Evolutionary conservation across 2,888 invertebrate genomes (phyloP).

Genomic region (Lithophane semibrunnea): DNA sequence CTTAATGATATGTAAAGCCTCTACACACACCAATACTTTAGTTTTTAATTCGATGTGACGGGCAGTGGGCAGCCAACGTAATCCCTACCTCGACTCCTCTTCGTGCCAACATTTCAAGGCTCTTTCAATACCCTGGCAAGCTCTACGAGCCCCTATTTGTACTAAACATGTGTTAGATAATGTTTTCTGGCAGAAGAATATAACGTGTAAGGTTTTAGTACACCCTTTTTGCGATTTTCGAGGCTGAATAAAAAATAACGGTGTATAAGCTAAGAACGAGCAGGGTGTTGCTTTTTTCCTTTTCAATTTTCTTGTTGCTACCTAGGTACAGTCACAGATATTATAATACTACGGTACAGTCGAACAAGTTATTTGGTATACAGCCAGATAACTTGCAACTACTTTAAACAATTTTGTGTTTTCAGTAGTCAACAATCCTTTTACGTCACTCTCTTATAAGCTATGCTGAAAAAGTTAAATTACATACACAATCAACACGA

Average conservation of each 20-base stretch:
- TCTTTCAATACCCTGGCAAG: constrained; percentile 10
- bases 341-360: no score
- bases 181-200: constrained; percentile 28
- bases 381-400: no score
- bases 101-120: constrained; percentile 34
- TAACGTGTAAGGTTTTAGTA: not conserved
- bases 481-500: no score
- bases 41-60: constrained; percentile 7
- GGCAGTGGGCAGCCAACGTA: constrained; percentile 25
- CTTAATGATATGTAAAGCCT: constrained; percentile 16
- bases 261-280: not conserved
- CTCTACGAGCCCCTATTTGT: constrained; percentile 13
- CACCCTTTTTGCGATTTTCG: not conserved
- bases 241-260: not conserved
- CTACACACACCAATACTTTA: constrained; percentile 12
- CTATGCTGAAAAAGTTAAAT: no score
- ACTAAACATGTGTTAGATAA: constrained; percentile 27
- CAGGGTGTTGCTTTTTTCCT: not conserved
- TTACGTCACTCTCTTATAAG: no score
- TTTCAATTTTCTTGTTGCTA: not conserved
- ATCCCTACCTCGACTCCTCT: constrained; percentile 34
- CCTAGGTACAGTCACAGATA: not conserved
- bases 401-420: no score
- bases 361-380: no score
- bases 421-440: no score